phyloP scores from a whole-genome alignment of 2,113 vertebrate genomes.

The Oryzias javanicus region DNA sequence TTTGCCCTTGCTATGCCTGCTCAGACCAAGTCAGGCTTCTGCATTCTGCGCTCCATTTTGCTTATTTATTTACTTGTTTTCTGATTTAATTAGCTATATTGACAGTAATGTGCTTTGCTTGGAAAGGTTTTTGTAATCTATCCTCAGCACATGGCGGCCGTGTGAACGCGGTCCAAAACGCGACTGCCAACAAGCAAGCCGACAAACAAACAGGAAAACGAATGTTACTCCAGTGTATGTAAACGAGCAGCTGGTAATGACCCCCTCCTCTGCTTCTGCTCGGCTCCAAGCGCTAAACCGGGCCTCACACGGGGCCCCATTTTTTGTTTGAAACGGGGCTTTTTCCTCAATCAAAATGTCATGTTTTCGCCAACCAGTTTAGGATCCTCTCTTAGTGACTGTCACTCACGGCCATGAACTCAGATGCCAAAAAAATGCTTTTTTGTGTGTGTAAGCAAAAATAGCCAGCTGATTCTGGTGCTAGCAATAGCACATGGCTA shows the following conservation, averaged over 20 bases:
- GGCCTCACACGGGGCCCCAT: conserved; percentile 11
- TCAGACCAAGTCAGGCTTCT: conserved; percentile 3
- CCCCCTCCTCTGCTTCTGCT: conserved; percentile 12
- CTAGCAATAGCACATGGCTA: not conserved
- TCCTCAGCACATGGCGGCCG: conserved; percentile 3
- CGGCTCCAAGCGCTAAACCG: conserved; percentile 23
- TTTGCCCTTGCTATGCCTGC: conserved; percentile 22
- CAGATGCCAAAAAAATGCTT: not conserved
- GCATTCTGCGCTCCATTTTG: conserved; percentile 1
- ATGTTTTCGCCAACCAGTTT: conserved; percentile 15
- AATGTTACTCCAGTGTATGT: conserved; percentile 9
- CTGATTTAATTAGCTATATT: conserved; percentile 22
- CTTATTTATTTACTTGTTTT: conserved; percentile 14
- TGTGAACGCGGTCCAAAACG: conserved; percentile 10
- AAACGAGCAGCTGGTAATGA: conserved; percentile 10
- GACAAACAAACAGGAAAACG: conserved; percentile 6
- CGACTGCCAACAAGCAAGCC: conserved; percentile 8
- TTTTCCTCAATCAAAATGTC: conserved; percentile 18
- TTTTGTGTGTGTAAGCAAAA: not conserved
- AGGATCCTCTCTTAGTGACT: conserved; percentile 10
- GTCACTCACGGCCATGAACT: not conserved
- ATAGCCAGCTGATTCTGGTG: not conserved
- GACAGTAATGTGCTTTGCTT: conserved; percentile 6
- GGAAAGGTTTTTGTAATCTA: conserved; percentile 7
- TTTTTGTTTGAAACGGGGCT: conserved; percentile 14